These are phyloP conservation scores for Frankliniella intonsa DNA, from an alignment of 2,888 invertebrate genomes.

Conservation along the genomic window DNA sequence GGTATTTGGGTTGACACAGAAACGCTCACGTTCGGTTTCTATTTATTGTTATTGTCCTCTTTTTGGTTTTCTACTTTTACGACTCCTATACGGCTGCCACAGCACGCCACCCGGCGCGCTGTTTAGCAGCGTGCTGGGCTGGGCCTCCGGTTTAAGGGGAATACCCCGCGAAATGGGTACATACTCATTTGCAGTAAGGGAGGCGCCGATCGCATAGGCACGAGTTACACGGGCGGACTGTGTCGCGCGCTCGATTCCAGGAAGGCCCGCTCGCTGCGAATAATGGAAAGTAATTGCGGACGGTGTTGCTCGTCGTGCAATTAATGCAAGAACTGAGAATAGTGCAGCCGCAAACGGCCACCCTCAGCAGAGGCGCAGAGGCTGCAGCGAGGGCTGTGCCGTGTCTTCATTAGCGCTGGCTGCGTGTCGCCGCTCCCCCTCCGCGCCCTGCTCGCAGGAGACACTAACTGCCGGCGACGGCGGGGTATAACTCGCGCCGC, in stretches of 20 bases:
- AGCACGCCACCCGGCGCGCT: no score
- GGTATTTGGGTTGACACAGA: neutral
- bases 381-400: neutral
- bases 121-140: no score
- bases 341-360: neutral
- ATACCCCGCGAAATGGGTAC: no score
- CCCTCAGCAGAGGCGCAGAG: neutral
- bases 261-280: neutral
- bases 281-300: neutral
- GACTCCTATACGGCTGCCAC: no score
- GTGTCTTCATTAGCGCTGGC: neutral
- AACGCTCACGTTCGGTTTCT: no score
- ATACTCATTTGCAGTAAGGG: no score
- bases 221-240: no score
- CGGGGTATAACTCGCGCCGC: neutral
- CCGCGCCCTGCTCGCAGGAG: neutral
- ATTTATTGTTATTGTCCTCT: no score
- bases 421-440: neutral
- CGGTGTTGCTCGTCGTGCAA: conserved; percentile 2
- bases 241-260: neutral
- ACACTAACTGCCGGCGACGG: neutral
- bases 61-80: no score
- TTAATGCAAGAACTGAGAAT: neutral
- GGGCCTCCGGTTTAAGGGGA: no score
- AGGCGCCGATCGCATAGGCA: no score